A percentile compares a stretch with the other conserved stretches of the same genome.
Conservation (phyloP, 2,888 invertebrate species). For the Stomorhina lunata region DNA sequence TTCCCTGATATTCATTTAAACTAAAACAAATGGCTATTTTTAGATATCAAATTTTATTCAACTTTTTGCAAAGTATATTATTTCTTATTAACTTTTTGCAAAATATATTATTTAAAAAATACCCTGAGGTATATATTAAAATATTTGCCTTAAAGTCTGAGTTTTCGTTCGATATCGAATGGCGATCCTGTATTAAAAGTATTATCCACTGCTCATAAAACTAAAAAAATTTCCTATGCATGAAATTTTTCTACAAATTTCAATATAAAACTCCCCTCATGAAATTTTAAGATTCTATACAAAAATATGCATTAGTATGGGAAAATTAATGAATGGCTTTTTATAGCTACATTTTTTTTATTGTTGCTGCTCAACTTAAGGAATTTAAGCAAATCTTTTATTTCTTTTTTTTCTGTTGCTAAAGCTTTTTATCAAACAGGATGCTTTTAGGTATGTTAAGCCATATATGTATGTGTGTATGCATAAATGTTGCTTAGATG, state of each 20-base stretch:
- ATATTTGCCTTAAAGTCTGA: too few species aligned
- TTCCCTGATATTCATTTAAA: too few species aligned
- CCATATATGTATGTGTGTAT: neutral
- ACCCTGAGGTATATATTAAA: too few species aligned
- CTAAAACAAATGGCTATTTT: too few species aligned
- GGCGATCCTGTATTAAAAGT: too few species aligned
- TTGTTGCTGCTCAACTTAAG: conserved; percentile 14
- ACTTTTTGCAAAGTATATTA: too few species aligned
- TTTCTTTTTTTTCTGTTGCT: neutral
- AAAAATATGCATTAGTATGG: conserved; percentile 16
- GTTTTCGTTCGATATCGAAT: too few species aligned
- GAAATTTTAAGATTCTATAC: neutral
- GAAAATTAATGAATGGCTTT: conserved; percentile 64
- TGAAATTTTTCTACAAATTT: neutral
- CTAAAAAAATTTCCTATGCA: neutral
- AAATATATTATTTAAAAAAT: too few species aligned
- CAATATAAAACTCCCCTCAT: conserved; percentile 27
- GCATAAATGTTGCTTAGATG: too few species aligned
- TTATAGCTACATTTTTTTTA: conserved; percentile 27
- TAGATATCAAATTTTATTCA: too few species aligned
- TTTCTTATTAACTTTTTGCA: too few species aligned
- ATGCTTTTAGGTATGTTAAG: conserved; percentile 46
- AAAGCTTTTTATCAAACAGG: conserved; percentile 55
- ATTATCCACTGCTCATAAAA: too few species aligned
- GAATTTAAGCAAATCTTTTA: conserved; percentile 51